Evolutionary conservation across 2,797 vertebrate genomes (phyloP).

Genomic region (Pseudomugil tenellus): DNA sequence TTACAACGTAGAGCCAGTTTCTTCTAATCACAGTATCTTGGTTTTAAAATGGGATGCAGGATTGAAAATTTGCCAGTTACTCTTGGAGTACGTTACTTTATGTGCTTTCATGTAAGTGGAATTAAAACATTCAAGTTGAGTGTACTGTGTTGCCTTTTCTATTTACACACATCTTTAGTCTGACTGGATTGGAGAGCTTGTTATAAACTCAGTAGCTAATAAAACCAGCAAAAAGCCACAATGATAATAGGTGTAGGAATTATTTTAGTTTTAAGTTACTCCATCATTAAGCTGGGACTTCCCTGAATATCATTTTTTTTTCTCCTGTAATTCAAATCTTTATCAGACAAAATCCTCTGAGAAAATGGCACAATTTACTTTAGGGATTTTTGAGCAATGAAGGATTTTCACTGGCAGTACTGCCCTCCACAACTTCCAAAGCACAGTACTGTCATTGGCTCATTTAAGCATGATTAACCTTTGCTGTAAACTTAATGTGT

Average conservation of each 20-base stretch:
- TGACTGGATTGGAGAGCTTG: background rate
- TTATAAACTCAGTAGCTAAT: too few species aligned
- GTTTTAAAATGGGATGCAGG: constrained; percentile 61
- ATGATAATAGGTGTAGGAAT: background rate
- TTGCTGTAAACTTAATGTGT: background rate
- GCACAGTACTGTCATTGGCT: background rate
- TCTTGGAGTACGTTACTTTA: constrained; percentile 92
- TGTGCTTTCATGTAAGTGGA: constrained; percentile 98
- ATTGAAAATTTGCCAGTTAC: constrained; percentile 82
- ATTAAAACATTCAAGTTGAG: constrained; percentile 85
- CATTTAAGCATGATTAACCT: background rate
- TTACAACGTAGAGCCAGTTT: constrained; percentile 66
- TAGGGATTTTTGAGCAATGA: background rate
- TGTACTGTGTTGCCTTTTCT: constrained; percentile 17
- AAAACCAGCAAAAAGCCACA: too few species aligned
- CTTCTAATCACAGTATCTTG: constrained; percentile 58
- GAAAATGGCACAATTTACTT: background rate
- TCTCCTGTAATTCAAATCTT: background rate
- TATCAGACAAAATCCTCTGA: background rate
- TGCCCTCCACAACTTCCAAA: constrained; percentile 46
- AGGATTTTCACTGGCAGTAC: constrained; percentile 31
- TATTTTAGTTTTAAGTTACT: background rate
- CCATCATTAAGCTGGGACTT: background rate
- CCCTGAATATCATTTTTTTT: background rate
- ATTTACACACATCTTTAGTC: background rate